Evolutionary conservation across 2,888 invertebrate genomes (phyloP), one percentile per base, ranked within the genome.

Genomic region (Sthenelais limicola): DNA sequence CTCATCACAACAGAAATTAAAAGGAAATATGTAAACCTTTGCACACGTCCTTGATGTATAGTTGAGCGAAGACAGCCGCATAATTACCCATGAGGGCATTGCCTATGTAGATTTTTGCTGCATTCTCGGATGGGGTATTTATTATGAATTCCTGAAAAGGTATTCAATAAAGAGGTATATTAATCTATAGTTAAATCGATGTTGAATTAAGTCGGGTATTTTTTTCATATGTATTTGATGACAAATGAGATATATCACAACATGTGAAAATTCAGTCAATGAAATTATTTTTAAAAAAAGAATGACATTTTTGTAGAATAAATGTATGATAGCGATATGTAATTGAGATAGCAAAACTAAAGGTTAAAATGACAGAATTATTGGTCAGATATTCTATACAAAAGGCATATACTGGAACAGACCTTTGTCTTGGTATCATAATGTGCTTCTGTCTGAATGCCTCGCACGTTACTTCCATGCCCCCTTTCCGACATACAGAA

Each of bases 51-150:
- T 69, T 66, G 21, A 74, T 67, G 38, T 68, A 74, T 0, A 76
- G 68, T 26, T 76, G 76, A 52, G 76, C 76, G 72, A 76, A 76
- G 15, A 76, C 76, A 7, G 76, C 76, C 3, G 72, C 76, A 56
- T 69, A 76, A 52, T 74, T 48, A 21, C 76, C 76, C 33, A 52
- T 24, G 52, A 76, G 47, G 0, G 76, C 73, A 48, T 76, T 76
- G 2, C 76, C 76, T 18, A 76, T 76, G 72, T 74, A 76, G 38
- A 76, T 76, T 66, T 76, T 76, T 3, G 54, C 38, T 2, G 76
- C 73, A 69, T 71, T 67, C 30, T 24, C 38, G 26, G 24, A 12
- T n/a, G 76, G 76, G 1, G 76, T 72, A 49, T 76, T 52, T 43
- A 76, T 76, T 28, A 72, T 49, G 47, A 76, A 76, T 51, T 76